Percentiles rank a stretch among this genome's conserved stretches.
These are phyloP conservation scores for Drosophila gaucha DNA, from an alignment of 2,888 invertebrate species.

Conservation along the genomic window DNA sequence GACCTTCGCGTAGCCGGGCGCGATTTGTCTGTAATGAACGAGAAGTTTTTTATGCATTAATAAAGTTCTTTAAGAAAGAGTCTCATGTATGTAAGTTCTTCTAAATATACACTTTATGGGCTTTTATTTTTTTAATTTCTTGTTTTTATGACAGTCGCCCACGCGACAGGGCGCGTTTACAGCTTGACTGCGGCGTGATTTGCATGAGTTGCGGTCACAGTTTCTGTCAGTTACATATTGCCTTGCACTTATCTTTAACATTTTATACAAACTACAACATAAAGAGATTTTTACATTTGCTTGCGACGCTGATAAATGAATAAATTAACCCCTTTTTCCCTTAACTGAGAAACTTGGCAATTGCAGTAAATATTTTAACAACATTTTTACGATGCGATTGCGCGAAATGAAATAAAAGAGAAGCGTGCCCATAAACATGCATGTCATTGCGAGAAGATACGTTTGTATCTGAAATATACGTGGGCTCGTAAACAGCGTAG, in stretches of 20 bases:
- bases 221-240: conserved; percentile 58
- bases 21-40: conserved; percentile 87
- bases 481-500: conserved; percentile 38
- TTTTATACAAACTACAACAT: conserved; percentile 42
- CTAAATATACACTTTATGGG: conserved; percentile 26
- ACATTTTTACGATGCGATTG: conserved; percentile 62
- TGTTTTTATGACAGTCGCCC: conserved; percentile 46
- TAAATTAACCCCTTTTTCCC: conserved; percentile 59
- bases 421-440: conserved; percentile 60
- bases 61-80: conserved; percentile 7
- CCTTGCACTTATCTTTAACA: conserved; percentile 37
- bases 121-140: background rate
- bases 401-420: conserved; percentile 42
- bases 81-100: conserved; percentile 9
- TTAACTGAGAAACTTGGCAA: conserved; percentile 20
- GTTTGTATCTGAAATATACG: conserved; percentile 34
- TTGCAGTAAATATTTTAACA: conserved; percentile 61
- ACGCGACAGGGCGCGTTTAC: conserved; percentile 42
- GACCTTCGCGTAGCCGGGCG: conserved; percentile 87
- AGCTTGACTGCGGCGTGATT: conserved; percentile 56
- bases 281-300: conserved; percentile 40
- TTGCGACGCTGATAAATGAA: conserved; percentile 64
- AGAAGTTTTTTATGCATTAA: conserved; percentile 47
- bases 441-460: conserved; percentile 51
- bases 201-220: conserved; percentile 45